Conservation (phyloP, 1,140 invertebrate species). For the Atta cephalotes region DNA sequence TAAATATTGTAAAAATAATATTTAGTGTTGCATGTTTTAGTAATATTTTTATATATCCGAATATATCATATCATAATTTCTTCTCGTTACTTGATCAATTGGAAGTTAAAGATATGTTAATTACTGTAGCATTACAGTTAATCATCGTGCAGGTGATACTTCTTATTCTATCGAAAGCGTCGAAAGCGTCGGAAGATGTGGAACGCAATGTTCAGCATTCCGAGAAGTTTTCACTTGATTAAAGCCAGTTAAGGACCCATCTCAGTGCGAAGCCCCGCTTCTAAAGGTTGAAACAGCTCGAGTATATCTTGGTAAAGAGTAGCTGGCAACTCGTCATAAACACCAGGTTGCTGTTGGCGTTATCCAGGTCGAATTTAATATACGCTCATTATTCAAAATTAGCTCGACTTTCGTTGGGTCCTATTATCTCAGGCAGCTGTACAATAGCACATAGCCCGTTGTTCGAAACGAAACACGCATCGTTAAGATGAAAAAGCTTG, state of each 20-base stretch:
- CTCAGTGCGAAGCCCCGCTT: conserved; percentile 40
- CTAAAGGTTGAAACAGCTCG: conserved; percentile 66
- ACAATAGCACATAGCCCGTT: conserved; percentile 27
- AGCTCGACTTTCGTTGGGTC: conserved; percentile 64
- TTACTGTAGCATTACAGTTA: conserved; percentile 46
- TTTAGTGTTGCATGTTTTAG: too few relatives aligned
- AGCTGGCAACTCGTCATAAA: conserved; percentile 73
- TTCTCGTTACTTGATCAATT: background rate
- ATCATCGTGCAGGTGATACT: background rate
- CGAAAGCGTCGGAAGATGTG: conserved; percentile 62
- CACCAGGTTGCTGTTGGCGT: conserved; percentile 58
- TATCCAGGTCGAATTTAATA: conserved; percentile 76
- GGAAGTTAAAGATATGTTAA: conserved; percentile 22
- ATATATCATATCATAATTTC: background rate
- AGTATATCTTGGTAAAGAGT: conserved; percentile 70
- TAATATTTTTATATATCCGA: too few relatives aligned
- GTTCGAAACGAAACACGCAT: conserved; percentile 51
- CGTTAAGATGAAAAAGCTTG: conserved; percentile 53
- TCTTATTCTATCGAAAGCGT: conserved; percentile 61
- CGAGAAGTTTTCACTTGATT: conserved; percentile 77
- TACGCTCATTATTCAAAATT: conserved; percentile 78
- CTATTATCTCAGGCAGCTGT: conserved; percentile 33
- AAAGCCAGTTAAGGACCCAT: conserved; percentile 75
- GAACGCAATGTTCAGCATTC: conserved; percentile 73
- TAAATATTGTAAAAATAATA: background rate